A percentile compares a stretch with the other conserved stretches of the same genome.
These are phyloP conservation scores for Antheraea yamamai DNA, from an alignment of 2,888 invertebrate genomes.

Conservation along the genomic window DNA sequence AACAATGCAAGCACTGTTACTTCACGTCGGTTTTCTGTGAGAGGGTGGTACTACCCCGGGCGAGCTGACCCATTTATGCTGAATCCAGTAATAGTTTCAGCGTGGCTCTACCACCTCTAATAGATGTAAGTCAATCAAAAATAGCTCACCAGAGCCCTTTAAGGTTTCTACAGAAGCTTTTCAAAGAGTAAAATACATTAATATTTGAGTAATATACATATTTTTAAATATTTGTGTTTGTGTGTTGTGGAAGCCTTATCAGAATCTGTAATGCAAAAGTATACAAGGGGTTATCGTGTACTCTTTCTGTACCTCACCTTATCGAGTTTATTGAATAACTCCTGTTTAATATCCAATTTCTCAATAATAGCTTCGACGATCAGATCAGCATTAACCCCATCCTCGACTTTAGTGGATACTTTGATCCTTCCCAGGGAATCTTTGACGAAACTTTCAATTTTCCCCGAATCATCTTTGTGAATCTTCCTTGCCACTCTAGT, in stretches of 20 bases:
- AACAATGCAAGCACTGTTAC: too few species aligned
- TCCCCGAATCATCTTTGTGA: conserved; percentile 85
- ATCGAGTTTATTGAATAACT: conserved; percentile 89
- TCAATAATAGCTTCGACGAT: conserved; percentile 95
- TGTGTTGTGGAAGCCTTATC: not conserved
- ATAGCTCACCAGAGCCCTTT: too few species aligned
- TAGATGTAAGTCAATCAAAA: too few species aligned
- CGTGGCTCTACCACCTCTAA: too few species aligned
- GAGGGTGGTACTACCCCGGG: too few species aligned
- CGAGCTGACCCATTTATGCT: too few species aligned
- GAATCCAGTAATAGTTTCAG: too few species aligned
- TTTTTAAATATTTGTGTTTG: not conserved
- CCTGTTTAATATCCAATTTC: conserved; percentile 89
- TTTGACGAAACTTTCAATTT: conserved; percentile 85
- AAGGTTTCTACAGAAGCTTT: too few species aligned
- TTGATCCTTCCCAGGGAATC: conserved; percentile 79
- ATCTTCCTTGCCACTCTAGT: conserved; percentile 90
- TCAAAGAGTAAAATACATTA: too few species aligned
- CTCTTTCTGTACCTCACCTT: conserved; percentile 59
- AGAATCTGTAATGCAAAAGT: not conserved
- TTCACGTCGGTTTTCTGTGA: too few species aligned
- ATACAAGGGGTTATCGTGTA: not conserved
- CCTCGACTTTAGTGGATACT: conserved; percentile 82
- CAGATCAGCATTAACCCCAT: conserved; percentile 85
- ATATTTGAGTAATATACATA: too few species aligned